Evolutionary conservation across 1,140 invertebrate genomes (phyloP), one percentile per base, ranked within the genome.

Genomic region (Protaetia brevitarsis): DNA sequence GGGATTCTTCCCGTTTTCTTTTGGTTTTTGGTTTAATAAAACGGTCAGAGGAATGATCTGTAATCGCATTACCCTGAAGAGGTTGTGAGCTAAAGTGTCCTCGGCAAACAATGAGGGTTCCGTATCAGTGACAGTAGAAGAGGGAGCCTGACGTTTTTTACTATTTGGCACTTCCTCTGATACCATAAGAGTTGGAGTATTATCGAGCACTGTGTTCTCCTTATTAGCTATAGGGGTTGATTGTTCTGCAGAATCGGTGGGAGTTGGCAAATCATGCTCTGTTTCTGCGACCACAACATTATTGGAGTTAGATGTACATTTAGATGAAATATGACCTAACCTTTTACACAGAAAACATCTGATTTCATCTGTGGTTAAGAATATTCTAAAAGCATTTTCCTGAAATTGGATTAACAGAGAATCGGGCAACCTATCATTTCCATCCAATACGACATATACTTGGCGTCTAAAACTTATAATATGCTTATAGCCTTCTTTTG

Each of bases 381-480:
- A 5, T 34, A 34, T n/a, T n/a, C n/a, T n/a, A n/a, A n/a, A n/a
- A n/a, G n/a, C n/a, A n/a, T n/a, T n/a, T n/a, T n/a, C n/a, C n/a
- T n/a, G n/a, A n/a, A n/a, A n/a, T n/a, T n/a, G n/a, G n/a, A n/a
- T n/a, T n/a, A n/a, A n/a, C n/a, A n/a, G n/a, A n/a, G n/a, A n/a
- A n/a, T n/a, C n/a, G n/a, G n/a, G n/a, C n/a, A 60, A 19, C 19
- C 6, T 16, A n/a, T 13, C 11, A 2, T 61, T 62, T n/a, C 34
- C 58, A 2, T 66, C 37, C 7, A 60, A 37, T 26, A 36, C 34
- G 4, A 63, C 19, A 63, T 62, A 66, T 11, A 51, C 36, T 63
- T 66, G 64, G 2, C 64, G 2, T 2, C 56, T 3, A 23, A 66
- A 66, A 36, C 64, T 66, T 8, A 59, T 6, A 5, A 66, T 13